Percentiles rank a stretch among this genome's conserved stretches.
phyloP scores from a whole-genome alignment of 2,888 invertebrate species.

The Himalopsyche japonica region DNA sequence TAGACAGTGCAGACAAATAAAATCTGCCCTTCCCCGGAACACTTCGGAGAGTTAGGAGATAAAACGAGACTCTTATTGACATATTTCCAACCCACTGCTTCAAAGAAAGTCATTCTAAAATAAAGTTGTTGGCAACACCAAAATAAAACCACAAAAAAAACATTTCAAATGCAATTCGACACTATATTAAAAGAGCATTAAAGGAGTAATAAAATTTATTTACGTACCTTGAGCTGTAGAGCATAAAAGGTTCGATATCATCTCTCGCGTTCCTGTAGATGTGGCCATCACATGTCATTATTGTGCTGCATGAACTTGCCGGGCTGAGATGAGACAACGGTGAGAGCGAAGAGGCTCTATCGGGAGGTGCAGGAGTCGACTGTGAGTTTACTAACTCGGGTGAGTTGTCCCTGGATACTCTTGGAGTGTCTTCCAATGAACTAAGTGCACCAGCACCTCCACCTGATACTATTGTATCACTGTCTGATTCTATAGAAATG shows the following conservation, averaged over 20 bases:
- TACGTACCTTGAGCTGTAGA: slow-evolving; percentile 36
- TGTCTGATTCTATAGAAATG: slow-evolving; percentile 51
- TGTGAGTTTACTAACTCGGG: slow-evolving; percentile 37
- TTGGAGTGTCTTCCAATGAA: slow-evolving; percentile 57
- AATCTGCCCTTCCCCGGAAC: no score
- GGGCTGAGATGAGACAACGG: slow-evolving; percentile 50
- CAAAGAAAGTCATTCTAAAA: no score
- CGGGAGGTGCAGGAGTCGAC: slow-evolving; percentile 45
- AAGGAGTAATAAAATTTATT: not conserved
- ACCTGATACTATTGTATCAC: slow-evolving; percentile 49
- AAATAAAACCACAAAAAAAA: no score
- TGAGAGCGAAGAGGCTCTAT: slow-evolving; percentile 44
- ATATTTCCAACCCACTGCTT: no score
- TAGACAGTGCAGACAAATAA: no score
- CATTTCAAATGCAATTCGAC: not conserved
- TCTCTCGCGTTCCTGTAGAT: slow-evolving; percentile 59
- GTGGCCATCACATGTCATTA: slow-evolving; percentile 59
- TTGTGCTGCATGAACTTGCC: slow-evolving; percentile 59
- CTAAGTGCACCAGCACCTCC: slow-evolving; percentile 55
- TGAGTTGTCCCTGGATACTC: slow-evolving; percentile 43
- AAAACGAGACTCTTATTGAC: no score
- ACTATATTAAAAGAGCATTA: not conserved
- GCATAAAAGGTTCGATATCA: slow-evolving; percentile 43
- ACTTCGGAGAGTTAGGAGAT: no score
- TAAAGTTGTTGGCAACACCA: no score